These are phyloP conservation scores for Cyprinodon variegatus DNA, from an alignment of 2,113 vertebrate species.

Conservation along the genomic window DNA sequence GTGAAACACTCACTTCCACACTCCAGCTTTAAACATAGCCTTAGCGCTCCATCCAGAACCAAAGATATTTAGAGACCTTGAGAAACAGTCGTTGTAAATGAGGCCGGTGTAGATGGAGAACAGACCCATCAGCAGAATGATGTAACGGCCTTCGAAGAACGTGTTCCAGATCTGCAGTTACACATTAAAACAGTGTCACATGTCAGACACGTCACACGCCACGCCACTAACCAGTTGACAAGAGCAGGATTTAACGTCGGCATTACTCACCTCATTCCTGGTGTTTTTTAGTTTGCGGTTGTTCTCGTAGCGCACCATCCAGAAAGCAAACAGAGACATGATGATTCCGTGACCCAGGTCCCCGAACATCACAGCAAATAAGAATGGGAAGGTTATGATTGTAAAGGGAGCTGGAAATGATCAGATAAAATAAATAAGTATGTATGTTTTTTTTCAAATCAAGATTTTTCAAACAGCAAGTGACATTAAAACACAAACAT, in stretches of 20 bases:
- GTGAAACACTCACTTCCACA: constrained; percentile 82
- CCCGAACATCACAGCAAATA: constrained; percentile 98
- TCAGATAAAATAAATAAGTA: neutral
- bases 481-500: neutral
- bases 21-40: constrained; percentile 78
- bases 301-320: constrained; percentile 90
- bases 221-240: too few relatives aligned
- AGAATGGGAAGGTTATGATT: constrained; percentile 95
- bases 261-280: constrained; percentile 86
- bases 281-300: constrained; percentile 86
- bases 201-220: neutral
- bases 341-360: constrained; percentile 93
- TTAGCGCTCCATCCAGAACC: constrained; percentile 91
- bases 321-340: constrained; percentile 89
- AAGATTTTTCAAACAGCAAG: too few relatives aligned
- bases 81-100: constrained; percentile 99
- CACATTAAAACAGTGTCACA: constrained; percentile 5
- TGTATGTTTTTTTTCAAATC: neutral
- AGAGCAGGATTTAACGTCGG: neutral
- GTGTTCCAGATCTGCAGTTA: constrained; percentile 88
- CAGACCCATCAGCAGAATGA: constrained; percentile 95
- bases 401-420: constrained; percentile 88
- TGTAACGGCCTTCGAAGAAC: constrained; percentile 93
- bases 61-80: constrained; percentile 94
- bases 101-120: constrained; percentile 97